Conservation (phyloP, 2,113 vertebrate genomes). For the Carassius auratus region DNA sequence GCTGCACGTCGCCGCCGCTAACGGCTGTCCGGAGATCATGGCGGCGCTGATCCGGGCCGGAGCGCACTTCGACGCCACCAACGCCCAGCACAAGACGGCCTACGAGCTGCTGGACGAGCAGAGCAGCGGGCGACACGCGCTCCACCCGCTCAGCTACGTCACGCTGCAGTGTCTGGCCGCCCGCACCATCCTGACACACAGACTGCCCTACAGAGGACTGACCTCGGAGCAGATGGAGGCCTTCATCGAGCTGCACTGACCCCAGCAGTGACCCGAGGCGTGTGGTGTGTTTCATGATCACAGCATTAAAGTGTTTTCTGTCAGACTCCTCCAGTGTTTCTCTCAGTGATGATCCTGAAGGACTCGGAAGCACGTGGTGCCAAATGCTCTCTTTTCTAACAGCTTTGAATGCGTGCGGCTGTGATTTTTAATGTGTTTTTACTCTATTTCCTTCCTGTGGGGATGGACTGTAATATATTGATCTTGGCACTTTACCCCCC, state of each 20-base stretch:
- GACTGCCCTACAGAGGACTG: slow-evolving; percentile 91
- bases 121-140: slow-evolving; percentile 81
- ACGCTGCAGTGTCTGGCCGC: slow-evolving; percentile 97
- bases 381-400: slow-evolving; percentile 57
- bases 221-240: slow-evolving; percentile 94
- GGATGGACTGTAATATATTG: slow-evolving; percentile 14
- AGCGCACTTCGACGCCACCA: slow-evolving; percentile 91
- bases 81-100: slow-evolving; percentile 88
- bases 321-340: too few species aligned
- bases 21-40: slow-evolving; percentile 87
- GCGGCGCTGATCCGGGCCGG: slow-evolving; percentile 84
- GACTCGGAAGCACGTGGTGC: slow-evolving; percentile 54
- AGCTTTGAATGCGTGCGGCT: too few species aligned
- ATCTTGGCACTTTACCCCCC: slow-evolving; percentile 52
- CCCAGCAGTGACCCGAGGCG: too few species aligned
- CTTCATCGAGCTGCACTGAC: slow-evolving; percentile 93
- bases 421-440: not conserved
- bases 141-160: slow-evolving; percentile 89
- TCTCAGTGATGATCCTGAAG: slow-evolving; percentile 10
- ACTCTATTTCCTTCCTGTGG: not conserved
- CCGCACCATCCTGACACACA: slow-evolving; percentile 88
- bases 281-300: slow-evolving; percentile 72
- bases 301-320: slow-evolving; percentile 68
- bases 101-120: slow-evolving; percentile 90
- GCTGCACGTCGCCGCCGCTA: slow-evolving; percentile 84